Percentiles rank a stretch among this genome's conserved stretches.
Conservation (phyloP, 2,797 vertebrate genomes). For the Paramormyrops hopkinsi region DNA sequence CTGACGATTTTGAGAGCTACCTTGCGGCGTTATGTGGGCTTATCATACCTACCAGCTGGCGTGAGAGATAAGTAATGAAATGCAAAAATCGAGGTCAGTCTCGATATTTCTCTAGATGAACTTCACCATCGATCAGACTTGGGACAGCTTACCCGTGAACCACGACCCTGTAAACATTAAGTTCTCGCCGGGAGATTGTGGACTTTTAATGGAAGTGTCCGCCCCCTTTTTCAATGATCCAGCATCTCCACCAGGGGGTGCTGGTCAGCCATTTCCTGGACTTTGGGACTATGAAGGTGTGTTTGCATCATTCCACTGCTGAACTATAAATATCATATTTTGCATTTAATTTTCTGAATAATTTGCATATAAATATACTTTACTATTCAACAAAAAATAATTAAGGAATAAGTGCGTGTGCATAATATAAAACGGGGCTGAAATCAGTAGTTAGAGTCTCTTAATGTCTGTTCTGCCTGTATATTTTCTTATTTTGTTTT, state of each 20-base stretch:
- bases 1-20: background rate
- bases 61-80: background rate
- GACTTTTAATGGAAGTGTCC: constrained; percentile 67
- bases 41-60: background rate
- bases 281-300: constrained; percentile 90
- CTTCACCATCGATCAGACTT: constrained; percentile 70
- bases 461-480: constrained; percentile 50
- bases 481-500: constrained; percentile 38
- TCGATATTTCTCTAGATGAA: constrained; percentile 59
- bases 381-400: background rate
- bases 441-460: constrained; percentile 42
- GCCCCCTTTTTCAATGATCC: constrained; percentile 86
- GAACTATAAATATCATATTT: background rate
- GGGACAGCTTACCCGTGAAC: constrained; percentile 70
- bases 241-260: constrained; percentile 62
- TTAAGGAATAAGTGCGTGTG: background rate
- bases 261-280: constrained; percentile 67
- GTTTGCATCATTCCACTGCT: constrained; percentile 14
- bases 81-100: background rate
- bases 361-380: constrained; percentile 1
- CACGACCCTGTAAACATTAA: constrained; percentile 66
- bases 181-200: constrained; percentile 60
- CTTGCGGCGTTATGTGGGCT: background rate
- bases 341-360: constrained; percentile 31
- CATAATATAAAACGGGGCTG: background rate